phyloP scores from a whole-genome alignment of 2,113 vertebrate genomes.

The Varanus salvator region DNA sequence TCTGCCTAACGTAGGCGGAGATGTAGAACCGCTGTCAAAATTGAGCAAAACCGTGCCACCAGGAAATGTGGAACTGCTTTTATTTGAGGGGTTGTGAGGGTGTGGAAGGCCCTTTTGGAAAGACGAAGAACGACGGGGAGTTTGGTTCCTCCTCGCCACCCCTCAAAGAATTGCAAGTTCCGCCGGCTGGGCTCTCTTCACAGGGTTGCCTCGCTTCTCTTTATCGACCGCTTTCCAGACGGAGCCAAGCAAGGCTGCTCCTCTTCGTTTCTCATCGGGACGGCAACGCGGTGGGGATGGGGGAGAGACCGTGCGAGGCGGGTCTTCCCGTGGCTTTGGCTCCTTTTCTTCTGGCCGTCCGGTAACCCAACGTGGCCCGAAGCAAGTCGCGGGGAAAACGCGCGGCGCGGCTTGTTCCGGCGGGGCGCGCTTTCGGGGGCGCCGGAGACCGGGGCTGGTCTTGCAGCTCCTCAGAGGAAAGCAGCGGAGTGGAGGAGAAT shows the following conservation, averaged over 20 bases:
- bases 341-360: too few relatives aligned
- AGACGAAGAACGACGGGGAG: neutral
- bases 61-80: neutral
- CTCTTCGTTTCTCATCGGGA: neutral
- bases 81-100: neutral
- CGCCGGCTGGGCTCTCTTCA: too few relatives aligned
- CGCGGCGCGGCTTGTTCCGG: neutral
- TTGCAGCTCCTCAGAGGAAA: neutral
- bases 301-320: neutral
- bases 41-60: neutral
- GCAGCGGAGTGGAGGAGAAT: constrained; percentile 31
- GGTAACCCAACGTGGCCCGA: neutral
- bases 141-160: neutral
- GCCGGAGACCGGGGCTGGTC: neutral
- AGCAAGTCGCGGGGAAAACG: neutral
- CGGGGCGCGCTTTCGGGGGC: neutral
- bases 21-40: neutral
- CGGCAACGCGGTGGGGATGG: neutral
- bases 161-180: neutral
- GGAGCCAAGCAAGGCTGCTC: neutral
- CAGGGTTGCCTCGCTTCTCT: neutral
- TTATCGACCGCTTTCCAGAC: neutral
- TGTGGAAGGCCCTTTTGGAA: neutral
- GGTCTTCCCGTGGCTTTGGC: too few relatives aligned
- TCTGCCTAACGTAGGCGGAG: neutral